Evolutionary conservation across 2,797 vertebrate species (phyloP).

Genomic region (Coregonus sp.): DNA sequence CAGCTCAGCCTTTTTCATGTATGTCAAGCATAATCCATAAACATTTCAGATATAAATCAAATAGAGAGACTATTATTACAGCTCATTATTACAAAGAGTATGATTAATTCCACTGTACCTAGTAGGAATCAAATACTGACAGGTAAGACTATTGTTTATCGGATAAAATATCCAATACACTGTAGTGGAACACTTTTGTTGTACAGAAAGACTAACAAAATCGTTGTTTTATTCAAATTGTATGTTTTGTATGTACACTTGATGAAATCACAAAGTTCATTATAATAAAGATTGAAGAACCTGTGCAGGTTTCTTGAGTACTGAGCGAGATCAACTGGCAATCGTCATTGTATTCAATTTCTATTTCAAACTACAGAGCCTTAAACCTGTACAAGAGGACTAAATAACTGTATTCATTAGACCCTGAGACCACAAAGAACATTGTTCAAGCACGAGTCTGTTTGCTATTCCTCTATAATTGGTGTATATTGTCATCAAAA

Average conservation of each 20-base stretch:
- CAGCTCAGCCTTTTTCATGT: no score
- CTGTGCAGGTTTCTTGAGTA: slow-evolving; percentile 18
- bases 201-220: no score
- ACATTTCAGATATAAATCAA: neutral
- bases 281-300: slow-evolving; percentile 10
- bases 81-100: neutral
- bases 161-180: neutral
- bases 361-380: slow-evolving; percentile 24
- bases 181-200: no score
- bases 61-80: neutral
- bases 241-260: no score
- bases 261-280: neutral
- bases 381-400: slow-evolving; percentile 56
- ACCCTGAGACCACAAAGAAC: slow-evolving; percentile 64
- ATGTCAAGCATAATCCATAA: no score
- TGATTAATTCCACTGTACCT: neutral
- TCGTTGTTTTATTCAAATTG: no score
- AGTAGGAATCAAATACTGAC: neutral
- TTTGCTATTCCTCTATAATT: slow-evolving; percentile 77
- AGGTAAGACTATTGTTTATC: neutral
- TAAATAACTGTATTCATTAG: slow-evolving; percentile 59
- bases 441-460: slow-evolving; percentile 54
- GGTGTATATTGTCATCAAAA: slow-evolving; percentile 80
- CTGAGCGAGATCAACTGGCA: slow-evolving; percentile 49
- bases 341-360: slow-evolving; percentile 39